Evolutionary conservation across 2,888 invertebrate species (phyloP).

Genomic region (Clitarchus hookeri): DNA sequence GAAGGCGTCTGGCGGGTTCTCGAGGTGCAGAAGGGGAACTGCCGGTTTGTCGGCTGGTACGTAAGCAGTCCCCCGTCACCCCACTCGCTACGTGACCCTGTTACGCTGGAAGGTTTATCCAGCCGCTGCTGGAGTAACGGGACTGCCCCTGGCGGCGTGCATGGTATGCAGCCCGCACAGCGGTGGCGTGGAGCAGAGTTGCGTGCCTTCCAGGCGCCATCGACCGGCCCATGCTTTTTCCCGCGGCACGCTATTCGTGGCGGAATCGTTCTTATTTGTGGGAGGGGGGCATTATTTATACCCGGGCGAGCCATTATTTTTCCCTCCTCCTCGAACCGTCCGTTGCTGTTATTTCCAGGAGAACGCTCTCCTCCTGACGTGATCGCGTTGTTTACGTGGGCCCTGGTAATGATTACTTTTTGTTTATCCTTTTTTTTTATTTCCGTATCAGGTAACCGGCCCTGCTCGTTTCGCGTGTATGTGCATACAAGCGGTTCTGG

Average conservation of each 20-base stretch:
- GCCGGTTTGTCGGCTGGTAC: neutral
- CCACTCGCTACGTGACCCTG: neutral
- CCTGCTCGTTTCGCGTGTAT: neutral
- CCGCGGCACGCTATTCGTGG: slow-evolving; percentile 51
- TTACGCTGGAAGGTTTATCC: neutral
- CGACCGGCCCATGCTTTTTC: slow-evolving; percentile 53
- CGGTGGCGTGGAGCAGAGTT: slow-evolving; percentile 47
- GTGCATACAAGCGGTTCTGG: neutral
- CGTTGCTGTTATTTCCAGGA: neutral
- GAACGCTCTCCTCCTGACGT: neutral
- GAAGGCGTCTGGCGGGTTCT: neutral
- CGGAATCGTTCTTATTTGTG: slow-evolving; percentile 44
- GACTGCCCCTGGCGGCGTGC: neutral
- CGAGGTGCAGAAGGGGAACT: neutral
- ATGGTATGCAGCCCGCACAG: slow-evolving; percentile 51
- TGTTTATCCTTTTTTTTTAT: neutral
- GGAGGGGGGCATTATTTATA: neutral
- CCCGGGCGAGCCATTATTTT: neutral
- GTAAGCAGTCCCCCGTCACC: neutral
- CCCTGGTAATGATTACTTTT: neutral
- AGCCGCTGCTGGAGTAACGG: neutral
- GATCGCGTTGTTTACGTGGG: neutral
- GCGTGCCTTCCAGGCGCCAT: slow-evolving; percentile 1
- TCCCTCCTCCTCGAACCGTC: neutral
- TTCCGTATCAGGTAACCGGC: neutral